phyloP scores from a whole-genome alignment of 2,888 invertebrate species.

The Drosophila subquinaria region DNA sequence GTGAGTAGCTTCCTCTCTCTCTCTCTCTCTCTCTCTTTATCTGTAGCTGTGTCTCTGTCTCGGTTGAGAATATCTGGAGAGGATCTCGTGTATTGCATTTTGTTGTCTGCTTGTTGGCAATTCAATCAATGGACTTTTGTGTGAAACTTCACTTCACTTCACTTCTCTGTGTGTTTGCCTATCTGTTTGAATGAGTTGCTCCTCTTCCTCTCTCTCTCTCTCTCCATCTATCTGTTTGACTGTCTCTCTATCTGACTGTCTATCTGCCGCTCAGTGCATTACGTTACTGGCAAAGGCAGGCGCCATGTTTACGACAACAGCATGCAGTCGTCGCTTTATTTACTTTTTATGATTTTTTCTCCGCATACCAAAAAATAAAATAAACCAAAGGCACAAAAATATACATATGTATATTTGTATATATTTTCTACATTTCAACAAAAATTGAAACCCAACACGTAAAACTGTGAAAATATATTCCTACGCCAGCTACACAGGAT shows the following conservation, averaged over 20 bases:
- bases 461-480: constrained; percentile 67
- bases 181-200: constrained; percentile 25
- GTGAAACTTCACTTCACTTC: constrained; percentile 44
- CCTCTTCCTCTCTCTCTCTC: constrained; percentile 10
- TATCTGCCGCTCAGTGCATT: constrained; percentile 46
- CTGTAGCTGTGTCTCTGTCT: neutral
- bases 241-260: constrained; percentile 52
- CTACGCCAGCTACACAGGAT: constrained; percentile 15
- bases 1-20: constrained; percentile 82
- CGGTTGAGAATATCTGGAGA: constrained; percentile 19
- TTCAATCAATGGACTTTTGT: constrained; percentile 80
- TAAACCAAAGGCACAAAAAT: constrained; percentile 42
- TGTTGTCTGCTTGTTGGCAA: constrained; percentile 62
- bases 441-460: constrained; percentile 78
- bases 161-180: constrained; percentile 45
- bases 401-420: constrained; percentile 23
- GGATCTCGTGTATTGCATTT: constrained; percentile 31
- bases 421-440: constrained; percentile 74
- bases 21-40: neutral
- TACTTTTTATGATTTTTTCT: constrained; percentile 69
- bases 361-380: constrained; percentile 26
- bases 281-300: constrained; percentile 75
- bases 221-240: constrained; percentile 19
- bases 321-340: constrained; percentile 76
- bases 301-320: constrained; percentile 76